These are phyloP conservation scores for Glossophaga mutica DNA, from an alignment of 2,797 vertebrate species.

Conservation along the genomic window DNA sequence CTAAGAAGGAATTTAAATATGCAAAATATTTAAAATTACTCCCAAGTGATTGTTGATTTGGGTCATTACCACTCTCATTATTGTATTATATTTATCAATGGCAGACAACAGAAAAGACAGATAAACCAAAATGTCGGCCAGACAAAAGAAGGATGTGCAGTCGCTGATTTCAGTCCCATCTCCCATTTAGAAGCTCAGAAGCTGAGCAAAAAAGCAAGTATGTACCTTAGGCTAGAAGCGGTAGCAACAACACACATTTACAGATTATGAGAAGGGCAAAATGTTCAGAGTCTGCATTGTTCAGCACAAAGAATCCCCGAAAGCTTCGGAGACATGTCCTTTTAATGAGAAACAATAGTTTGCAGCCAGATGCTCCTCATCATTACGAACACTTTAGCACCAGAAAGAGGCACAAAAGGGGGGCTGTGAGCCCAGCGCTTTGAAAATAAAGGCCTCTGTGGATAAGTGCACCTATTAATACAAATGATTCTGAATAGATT, in stretches of 20 bases:
- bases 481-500: constrained; percentile 69
- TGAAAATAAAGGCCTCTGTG: constrained; percentile 72
- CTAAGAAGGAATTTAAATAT: constrained; percentile 27
- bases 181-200: constrained; percentile 12
- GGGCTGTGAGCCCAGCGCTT: constrained; percentile 58
- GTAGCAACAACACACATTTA: constrained; percentile 31
- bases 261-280: constrained; percentile 70
- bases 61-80: neutral
- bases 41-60: neutral
- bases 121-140: neutral
- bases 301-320: constrained; percentile 74
- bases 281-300: constrained; percentile 67
- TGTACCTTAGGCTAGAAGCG: constrained; percentile 33
- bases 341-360: constrained; percentile 78
- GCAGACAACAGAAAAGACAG: neutral
- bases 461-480: constrained; percentile 73
- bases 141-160: neutral
- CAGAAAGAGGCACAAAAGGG: constrained; percentile 68
- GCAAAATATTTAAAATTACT: constrained; percentile 14
- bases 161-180: neutral
- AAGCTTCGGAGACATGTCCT: constrained; percentile 71
- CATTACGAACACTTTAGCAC: constrained; percentile 66
- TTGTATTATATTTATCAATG: neutral
- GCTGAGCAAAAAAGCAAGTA: neutral
- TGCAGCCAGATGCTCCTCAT: constrained; percentile 76